Conservation (phyloP, 1,140 invertebrate species). For the Phortica variegata region DNA sequence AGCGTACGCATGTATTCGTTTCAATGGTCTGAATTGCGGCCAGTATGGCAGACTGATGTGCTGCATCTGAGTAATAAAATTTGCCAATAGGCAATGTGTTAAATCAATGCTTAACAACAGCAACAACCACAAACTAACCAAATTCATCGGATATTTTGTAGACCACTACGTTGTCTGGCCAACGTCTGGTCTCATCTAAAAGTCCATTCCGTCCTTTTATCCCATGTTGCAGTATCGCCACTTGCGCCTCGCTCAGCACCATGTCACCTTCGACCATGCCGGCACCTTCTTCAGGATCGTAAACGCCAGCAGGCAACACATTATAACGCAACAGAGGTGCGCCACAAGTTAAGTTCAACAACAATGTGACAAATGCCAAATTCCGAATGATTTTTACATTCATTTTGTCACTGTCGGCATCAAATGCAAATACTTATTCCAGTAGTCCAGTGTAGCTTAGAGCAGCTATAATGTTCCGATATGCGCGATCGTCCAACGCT, state of each 20-base stretch:
- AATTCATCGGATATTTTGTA: conserved; percentile 62
- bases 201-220: conserved; percentile 61
- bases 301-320: conserved; percentile 2
- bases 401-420: too few relatives aligned
- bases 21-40: conserved; percentile 36
- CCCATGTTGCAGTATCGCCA: conserved; percentile 21
- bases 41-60: conserved; percentile 30
- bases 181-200: conserved; percentile 61
- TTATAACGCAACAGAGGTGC: not conserved
- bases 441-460: too few relatives aligned
- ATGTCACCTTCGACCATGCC: conserved; percentile 59
- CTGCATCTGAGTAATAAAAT: conserved; percentile 8
- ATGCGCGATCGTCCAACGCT: too few relatives aligned
- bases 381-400: too few relatives aligned
- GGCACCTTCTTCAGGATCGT: conserved; percentile 34
- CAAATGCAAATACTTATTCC: too few relatives aligned
- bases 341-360: not conserved
- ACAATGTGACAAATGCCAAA: too few relatives aligned
- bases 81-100: not conserved
- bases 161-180: conserved; percentile 65
- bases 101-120: not conserved
- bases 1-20: conserved; percentile 27
- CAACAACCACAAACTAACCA: conserved; percentile 13
- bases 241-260: conserved; percentile 54
- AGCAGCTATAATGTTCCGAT: too few relatives aligned